phyloP scores from a whole-genome alignment of 2,113 vertebrate species.

The Austrofundulus limnaeus region DNA sequence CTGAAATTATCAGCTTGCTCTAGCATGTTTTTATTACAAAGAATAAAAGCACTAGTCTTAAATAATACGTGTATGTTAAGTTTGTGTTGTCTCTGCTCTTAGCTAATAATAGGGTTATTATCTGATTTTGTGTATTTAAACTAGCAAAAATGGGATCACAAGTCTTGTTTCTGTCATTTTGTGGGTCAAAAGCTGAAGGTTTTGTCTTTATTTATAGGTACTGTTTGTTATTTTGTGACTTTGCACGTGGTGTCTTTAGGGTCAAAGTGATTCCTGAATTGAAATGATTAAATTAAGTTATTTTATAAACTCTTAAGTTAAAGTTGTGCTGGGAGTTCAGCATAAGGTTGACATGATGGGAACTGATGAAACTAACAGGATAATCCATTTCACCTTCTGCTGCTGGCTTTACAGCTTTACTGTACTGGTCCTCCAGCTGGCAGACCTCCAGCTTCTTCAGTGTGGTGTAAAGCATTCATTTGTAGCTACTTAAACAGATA shows the following conservation, averaged over 20 bases:
- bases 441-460: conserved; percentile 7
- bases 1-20: too few species aligned
- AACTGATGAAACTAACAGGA: conserved; percentile 29
- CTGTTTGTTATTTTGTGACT: not conserved
- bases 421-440: conserved; percentile 28
- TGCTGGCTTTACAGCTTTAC: conserved; percentile 50
- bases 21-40: too few species aligned
- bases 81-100: too few species aligned
- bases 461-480: conserved; percentile 6
- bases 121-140: too few species aligned
- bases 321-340: conserved; percentile 6
- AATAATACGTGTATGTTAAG: too few species aligned
- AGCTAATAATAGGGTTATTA: too few species aligned
- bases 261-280: not conserved
- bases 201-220: too few species aligned
- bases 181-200: too few species aligned
- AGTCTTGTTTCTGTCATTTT: too few species aligned
- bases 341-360: conserved; percentile 22
- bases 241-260: not conserved
- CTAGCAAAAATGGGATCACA: too few species aligned
- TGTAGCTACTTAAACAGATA: conserved; percentile 8
- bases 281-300: not conserved
- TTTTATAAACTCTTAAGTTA: not conserved
- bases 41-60: too few species aligned
- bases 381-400: conserved; percentile 44